A percentile compares a stretch with the other conserved stretches of the same genome.
Evolutionary conservation across 2,797 vertebrate species (phyloP).

Genomic region (Erethizon dorsatum): DNA sequence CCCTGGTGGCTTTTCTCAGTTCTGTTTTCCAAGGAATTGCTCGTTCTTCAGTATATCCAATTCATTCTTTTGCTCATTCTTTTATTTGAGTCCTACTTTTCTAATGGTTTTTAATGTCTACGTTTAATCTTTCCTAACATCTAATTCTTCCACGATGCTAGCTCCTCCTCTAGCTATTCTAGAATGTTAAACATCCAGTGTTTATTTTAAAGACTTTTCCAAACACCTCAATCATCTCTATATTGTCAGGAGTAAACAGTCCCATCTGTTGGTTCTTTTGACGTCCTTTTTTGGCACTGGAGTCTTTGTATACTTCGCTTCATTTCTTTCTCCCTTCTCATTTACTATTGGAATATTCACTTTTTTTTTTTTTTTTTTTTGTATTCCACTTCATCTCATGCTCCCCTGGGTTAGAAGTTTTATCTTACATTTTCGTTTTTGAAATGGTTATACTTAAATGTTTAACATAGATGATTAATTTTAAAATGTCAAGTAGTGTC

Average conservation of each 20-base stretch:
- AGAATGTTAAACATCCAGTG: slow-evolving; percentile 80
- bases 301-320: slow-evolving; percentile 12
- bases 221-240: slow-evolving; percentile 82
- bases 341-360: slow-evolving; percentile 32
- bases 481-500: slow-evolving; percentile 61
- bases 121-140: slow-evolving; percentile 76
- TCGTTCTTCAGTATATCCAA: slow-evolving; percentile 36
- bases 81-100: slow-evolving; percentile 72
- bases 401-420: slow-evolving; percentile 67
- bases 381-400: background rate
- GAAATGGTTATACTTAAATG: slow-evolving; percentile 51
- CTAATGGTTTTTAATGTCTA: slow-evolving; percentile 78
- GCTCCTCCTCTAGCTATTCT: slow-evolving; percentile 64
- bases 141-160: slow-evolving; percentile 80
- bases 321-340: slow-evolving; percentile 19
- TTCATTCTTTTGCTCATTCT: slow-evolving; percentile 63
- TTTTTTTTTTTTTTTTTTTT: slow-evolving; percentile 28
- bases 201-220: slow-evolving; percentile 83
- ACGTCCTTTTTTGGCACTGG: slow-evolving; percentile 69
- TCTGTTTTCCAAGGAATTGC: slow-evolving; percentile 19
- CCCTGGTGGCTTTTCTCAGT: background rate
- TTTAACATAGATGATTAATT: slow-evolving; percentile 63
- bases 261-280: slow-evolving; percentile 69
- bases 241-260: slow-evolving; percentile 79
- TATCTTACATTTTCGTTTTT: slow-evolving; percentile 68